Evolutionary conservation across 2,113 vertebrate genomes (phyloP).

Genomic region (Epinephelus moara): DNA sequence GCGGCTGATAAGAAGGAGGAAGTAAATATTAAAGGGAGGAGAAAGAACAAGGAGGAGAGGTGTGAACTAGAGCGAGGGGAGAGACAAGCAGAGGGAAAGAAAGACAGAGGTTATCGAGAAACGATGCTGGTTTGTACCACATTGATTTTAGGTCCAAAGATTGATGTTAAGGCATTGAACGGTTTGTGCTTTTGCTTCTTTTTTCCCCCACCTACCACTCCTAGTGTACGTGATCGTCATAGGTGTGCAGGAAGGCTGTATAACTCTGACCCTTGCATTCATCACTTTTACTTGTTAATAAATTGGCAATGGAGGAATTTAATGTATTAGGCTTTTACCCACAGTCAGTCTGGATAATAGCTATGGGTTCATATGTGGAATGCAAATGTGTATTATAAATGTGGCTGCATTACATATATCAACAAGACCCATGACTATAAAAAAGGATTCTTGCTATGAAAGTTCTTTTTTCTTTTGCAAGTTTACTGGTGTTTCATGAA

Average conservation of each 20-base stretch:
- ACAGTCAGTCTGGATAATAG: conserved; percentile 10
- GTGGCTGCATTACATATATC: background rate
- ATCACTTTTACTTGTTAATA: conserved; percentile 43
- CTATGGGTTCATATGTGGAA: conserved; percentile 1
- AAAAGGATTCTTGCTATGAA: background rate
- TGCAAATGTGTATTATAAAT: conserved; percentile 23
- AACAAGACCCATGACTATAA: background rate
- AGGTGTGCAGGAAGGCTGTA: conserved; percentile 23
- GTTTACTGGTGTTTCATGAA: background rate
- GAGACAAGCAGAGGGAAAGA: conserved; percentile 6
- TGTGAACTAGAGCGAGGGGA: conserved; percentile 36
- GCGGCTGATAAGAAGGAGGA: conserved; percentile 56
- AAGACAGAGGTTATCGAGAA: conserved; percentile 52
- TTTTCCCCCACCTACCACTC: conserved; percentile 11
- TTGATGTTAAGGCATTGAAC: conserved; percentile 56
- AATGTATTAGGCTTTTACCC: conserved; percentile 20
- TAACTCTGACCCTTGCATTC: conserved; percentile 16
- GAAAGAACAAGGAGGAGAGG: conserved; percentile 35
- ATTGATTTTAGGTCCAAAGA: conserved; percentile 70
- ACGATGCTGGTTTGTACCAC: conserved; percentile 42
- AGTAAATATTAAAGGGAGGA: conserved; percentile 32
- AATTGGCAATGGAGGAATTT: conserved; percentile 11
- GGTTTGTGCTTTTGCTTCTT: conserved; percentile 15
- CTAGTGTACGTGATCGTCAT: conserved; percentile 32
- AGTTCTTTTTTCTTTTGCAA: background rate